Evolutionary conservation across 2,113 vertebrate species (phyloP), one percentile per base, ranked within the genome.

Genomic region (Pygoscelis antarcticus): DNA sequence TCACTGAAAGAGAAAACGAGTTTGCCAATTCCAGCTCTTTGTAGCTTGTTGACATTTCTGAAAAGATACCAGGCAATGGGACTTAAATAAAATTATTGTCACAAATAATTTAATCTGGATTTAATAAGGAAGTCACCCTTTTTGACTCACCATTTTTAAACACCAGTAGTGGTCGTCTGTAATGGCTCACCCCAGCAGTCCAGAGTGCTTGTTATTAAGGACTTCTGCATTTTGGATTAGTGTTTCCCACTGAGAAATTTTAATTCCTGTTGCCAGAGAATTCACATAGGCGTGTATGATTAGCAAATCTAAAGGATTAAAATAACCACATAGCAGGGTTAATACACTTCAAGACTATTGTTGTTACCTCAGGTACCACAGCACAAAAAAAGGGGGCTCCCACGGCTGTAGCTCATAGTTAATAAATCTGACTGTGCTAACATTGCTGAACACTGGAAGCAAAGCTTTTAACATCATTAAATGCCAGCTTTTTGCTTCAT

Each of bases 121-220:
- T 84, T 91, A 58, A 95, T 58, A 36, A 90, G 51, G 49, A 95
- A 64, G 72, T 93, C 1, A 10, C 61, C 88, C 80, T 92, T 91
- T 86, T 77, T 90, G 87, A 64, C 58, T 79, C 42, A 16, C 47
- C 10, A 1, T 85, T 90, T 90, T 86, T 61, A 76, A n/a, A 40
- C 79, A 16, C 51, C 64, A 52, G 60, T 30, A 72, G 79, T 52
- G 77, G 34, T 68, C 0, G 3, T 76, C 84, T 54, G 75, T 83
- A 92, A 52, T 76, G 85, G 92, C 96, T 97, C 96, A 96, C 97
- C 96, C 96, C 95, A 96, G 97, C 96, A 97, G 96, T 94, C 85
- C 93, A 83, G 90, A 97, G 96, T 93, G 90, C 91, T 97, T 81
- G 64, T 94, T 93, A 23, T 72, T 72, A 88, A 86, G 64, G 92